Percentiles rank a stretch among this genome's conserved stretches.
Conservation (phyloP, 2,113 vertebrate species). For the Gambusia affinis region DNA sequence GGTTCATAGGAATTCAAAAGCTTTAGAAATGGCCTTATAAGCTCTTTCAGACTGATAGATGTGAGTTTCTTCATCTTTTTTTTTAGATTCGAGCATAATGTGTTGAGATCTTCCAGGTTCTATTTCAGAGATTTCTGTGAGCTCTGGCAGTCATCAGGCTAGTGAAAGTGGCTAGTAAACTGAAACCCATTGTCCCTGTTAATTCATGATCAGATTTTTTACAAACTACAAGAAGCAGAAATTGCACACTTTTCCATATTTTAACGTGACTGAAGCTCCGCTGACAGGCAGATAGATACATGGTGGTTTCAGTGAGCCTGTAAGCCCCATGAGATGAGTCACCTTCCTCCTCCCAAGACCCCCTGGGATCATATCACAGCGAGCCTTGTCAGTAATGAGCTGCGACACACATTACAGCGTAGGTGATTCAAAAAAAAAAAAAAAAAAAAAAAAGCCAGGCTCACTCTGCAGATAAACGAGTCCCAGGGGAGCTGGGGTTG, state of each 20-base stretch:
- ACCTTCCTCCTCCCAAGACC: conserved; percentile 6
- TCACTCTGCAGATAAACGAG: conserved; percentile 65
- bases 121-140: no score
- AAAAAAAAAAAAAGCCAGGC: conserved; percentile 31
- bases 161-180: no score
- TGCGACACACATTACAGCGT: conserved; percentile 39
- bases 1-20: no score
- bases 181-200: no score
- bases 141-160: no score
- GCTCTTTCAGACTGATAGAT: no score
- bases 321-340: conserved; percentile 43
- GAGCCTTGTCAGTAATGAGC: conserved; percentile 64
- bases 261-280: not conserved
- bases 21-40: no score
- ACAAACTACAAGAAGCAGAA: not conserved
- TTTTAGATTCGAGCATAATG: no score
- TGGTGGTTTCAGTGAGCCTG: conserved; percentile 18
- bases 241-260: conserved; percentile 29
- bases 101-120: no score
- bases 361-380: conserved; percentile 33
- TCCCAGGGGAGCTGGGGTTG: conserved; percentile 51
- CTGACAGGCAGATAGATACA: conserved; percentile 5
- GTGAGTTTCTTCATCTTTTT: no score
- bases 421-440: conserved; percentile 63
- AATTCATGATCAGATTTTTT: no score